phyloP scores from a whole-genome alignment of 2,797 vertebrate genomes.

The Megaceryle alcyon region DNA sequence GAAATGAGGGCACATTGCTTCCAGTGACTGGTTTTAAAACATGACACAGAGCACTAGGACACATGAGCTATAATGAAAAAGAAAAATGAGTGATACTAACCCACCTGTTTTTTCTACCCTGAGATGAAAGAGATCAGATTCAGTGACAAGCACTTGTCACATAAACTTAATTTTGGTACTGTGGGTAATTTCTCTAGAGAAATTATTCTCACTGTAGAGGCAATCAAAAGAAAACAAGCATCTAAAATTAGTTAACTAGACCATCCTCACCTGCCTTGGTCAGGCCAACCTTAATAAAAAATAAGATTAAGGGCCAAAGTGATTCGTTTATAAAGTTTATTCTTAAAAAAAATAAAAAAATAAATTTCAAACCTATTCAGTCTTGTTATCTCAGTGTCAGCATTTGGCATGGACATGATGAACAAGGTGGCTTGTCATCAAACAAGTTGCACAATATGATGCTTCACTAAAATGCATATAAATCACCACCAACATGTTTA shows the following conservation, averaged over 20 bases:
- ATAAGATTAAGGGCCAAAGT: not conserved
- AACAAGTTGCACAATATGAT: not conserved
- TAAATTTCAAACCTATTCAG: not conserved
- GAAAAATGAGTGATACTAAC: not conserved
- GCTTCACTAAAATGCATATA: not conserved
- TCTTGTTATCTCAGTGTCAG: not conserved
- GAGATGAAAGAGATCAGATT: not conserved
- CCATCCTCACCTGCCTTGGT: not conserved
- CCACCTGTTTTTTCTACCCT: not conserved
- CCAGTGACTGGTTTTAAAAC: conserved; percentile 32
- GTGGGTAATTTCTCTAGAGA: not conserved
- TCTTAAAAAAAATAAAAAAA: not conserved
- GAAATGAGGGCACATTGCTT: conserved; percentile 35
- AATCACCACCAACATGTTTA: not conserved
- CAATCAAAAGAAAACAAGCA: not conserved
- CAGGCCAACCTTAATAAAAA: not conserved
- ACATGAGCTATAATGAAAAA: not conserved
- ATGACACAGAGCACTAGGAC: not conserved
- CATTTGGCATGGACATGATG: not conserved
- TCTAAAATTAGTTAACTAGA: not conserved
- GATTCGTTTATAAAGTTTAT: not conserved
- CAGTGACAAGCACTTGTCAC: not conserved
- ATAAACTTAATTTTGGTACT: not conserved
- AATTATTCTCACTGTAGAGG: not conserved
- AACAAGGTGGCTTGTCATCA: not conserved